Base-by-base conservation (phyloP, 2,797 vertebrate species). In the Salmo trutta region DNA sequence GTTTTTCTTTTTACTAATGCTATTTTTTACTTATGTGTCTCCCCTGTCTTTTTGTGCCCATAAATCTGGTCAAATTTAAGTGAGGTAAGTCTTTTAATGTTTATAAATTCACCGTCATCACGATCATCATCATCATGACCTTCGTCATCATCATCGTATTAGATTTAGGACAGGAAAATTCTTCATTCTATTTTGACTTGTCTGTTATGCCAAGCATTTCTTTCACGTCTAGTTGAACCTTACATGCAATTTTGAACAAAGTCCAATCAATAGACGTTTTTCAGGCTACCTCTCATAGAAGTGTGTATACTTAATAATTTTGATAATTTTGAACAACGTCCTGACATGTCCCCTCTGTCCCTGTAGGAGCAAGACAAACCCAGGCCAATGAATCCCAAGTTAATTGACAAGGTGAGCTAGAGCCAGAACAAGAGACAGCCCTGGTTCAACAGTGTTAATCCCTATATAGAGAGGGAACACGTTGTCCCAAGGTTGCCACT, bases 341-440 rank as follows among this genome's bases (percentile, higher is more conserved):
- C 65, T 79, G 24, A 84, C 77, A 68, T 87, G 71, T 83, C 54
- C 16, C 14, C 27, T 78, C 83, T 83, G 75, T 54, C 70, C 36
- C 90, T 89, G 73, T 82, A 91, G 90, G 83, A 86, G 80, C 65
- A 74, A 31, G 0, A 65, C 82, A 75, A 74, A 82, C 19, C 74
- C 62, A 24, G 14, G 83, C 51, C 76, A 0, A 93, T 93, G 89
- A 93, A 92, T 91, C 83, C 87, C 75, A 93, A 90, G 82, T 80
- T 86, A 85, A 65, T 65, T 33, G 89, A 90, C 72, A 93, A 93
- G 92, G 93, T 93, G 86, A 92, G 90, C 74, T 47, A 47, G 8
- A 47, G 10, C 41, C 41, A 41, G 41, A 41, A 12, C 31, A 74
- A 10, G 59, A 24, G 21, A 7, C 21, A 24, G 2, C 10, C n/a